Percentiles rank a stretch among this genome's conserved stretches.
These are phyloP conservation scores for Erythrocercus mccallii DNA, from an alignment of 2,113 vertebrate species.

Conservation along the genomic window DNA sequence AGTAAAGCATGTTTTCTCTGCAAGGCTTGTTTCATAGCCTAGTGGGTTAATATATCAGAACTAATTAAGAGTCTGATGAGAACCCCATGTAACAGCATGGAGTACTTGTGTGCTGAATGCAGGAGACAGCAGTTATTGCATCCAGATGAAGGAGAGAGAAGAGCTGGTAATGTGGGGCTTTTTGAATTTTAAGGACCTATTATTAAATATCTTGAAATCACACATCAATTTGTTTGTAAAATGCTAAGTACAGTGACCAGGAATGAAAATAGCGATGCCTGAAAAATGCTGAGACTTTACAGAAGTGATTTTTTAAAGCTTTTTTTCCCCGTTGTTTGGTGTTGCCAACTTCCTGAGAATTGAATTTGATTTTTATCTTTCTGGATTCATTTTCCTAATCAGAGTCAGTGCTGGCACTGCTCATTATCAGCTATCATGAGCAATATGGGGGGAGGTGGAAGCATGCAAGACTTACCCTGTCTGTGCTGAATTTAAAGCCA, in stretches of 20 bases:
- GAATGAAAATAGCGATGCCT: background rate
- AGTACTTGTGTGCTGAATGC: background rate
- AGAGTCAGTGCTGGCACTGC: background rate
- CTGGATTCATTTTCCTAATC: background rate
- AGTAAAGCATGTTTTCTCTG: background rate
- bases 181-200: background rate
- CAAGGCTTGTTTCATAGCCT: background rate
- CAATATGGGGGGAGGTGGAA: background rate
- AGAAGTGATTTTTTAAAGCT: background rate
- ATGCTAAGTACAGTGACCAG: background rate
- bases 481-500: background rate
- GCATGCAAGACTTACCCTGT: background rate
- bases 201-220: background rate
- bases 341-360: background rate
- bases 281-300: background rate
- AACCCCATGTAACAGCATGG: background rate
- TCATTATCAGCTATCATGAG: background rate
- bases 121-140: background rate
- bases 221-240: background rate
- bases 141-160: background rate
- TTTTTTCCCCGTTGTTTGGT: rapidly evolving
- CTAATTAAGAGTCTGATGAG: slow-evolving; percentile 26
- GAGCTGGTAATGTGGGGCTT: background rate
- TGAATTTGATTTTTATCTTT: background rate
- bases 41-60: background rate